These are phyloP conservation scores for Catostomus latipinnis DNA, from an alignment of 2,797 vertebrate species.

Conservation along the genomic window DNA sequence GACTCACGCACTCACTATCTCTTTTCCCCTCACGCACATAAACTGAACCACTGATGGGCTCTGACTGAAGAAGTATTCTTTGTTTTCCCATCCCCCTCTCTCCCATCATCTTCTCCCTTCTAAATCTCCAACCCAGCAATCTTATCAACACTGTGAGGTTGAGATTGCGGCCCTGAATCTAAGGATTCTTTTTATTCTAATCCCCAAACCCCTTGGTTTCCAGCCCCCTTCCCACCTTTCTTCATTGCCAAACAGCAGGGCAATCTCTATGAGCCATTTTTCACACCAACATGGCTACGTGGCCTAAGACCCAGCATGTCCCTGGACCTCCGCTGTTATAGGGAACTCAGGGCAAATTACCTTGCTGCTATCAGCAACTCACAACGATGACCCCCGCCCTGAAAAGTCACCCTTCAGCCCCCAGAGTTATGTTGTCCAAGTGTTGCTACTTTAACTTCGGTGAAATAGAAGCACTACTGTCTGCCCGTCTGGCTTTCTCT, in stretches of 20 bases:
- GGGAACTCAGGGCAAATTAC: slow-evolving; percentile 75
- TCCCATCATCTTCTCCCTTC: slow-evolving; percentile 41
- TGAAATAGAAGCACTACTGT: neutral
- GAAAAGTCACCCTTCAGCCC: slow-evolving; percentile 54
- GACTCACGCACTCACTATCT: slow-evolving; percentile 47
- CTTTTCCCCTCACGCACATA: slow-evolving; percentile 12
- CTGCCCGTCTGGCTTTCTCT: too few species aligned
- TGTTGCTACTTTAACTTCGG: slow-evolving; percentile 33
- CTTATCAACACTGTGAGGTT: slow-evolving; percentile 48
- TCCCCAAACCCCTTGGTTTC: slow-evolving; percentile 64
- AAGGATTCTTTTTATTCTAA: slow-evolving; percentile 36
- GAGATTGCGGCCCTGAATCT: slow-evolving; percentile 13
- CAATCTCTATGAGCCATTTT: slow-evolving; percentile 79
- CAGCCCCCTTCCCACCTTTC: slow-evolving; percentile 47
- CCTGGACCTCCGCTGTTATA: slow-evolving; percentile 67
- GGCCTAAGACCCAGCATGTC: slow-evolving; percentile 67
- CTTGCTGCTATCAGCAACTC: slow-evolving; percentile 71
- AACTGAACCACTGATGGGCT: slow-evolving; percentile 43
- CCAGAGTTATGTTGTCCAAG: slow-evolving; percentile 44
- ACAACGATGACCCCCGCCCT: slow-evolving; percentile 66
- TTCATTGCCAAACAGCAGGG: slow-evolving; percentile 69
- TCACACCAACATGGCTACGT: slow-evolving; percentile 68
- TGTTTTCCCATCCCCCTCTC: slow-evolving; percentile 27
- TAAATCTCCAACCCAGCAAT: slow-evolving; percentile 64
- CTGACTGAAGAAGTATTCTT: slow-evolving; percentile 31